Conservation (phyloP, 2,888 invertebrate genomes). For the Adelognathus sp. region DNA sequence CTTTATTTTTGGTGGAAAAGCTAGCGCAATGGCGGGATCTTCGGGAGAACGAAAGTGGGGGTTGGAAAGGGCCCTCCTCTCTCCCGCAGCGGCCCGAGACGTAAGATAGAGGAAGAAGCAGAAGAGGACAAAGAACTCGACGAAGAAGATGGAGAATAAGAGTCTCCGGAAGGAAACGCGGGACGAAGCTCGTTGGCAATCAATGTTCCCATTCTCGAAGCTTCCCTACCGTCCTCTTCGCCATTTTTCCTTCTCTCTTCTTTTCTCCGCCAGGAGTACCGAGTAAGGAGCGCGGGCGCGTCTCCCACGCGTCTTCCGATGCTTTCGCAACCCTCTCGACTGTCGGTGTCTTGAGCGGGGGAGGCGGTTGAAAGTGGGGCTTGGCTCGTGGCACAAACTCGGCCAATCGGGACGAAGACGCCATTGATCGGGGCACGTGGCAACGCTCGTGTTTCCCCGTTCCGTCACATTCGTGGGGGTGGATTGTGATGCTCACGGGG, state of each 20-base stretch:
- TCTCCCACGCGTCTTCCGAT: conserved; percentile 2
- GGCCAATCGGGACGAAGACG: conserved; percentile 79
- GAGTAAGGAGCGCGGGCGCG: neutral
- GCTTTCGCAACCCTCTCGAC: conserved; percentile 30
- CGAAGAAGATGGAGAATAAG: too few relatives aligned
- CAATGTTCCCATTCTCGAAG: conserved; percentile 77
- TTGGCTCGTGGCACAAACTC: conserved; percentile 72
- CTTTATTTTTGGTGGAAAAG: conserved; percentile 16
- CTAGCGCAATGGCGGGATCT: conserved; percentile 57
- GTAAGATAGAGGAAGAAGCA: conserved; percentile 50
- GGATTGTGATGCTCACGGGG: conserved; percentile 56
- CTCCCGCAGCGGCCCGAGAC: too few relatives aligned
- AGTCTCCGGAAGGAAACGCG: conserved; percentile 49
- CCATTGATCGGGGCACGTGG: conserved; percentile 81
- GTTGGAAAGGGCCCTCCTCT: neutral
- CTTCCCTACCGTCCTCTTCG: conserved; percentile 4
- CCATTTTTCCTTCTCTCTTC: conserved; percentile 15
- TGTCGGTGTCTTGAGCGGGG: conserved; percentile 58
- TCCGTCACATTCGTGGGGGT: conserved; percentile 63
- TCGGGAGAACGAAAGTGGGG: neutral
- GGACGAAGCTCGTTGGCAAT: conserved; percentile 77
- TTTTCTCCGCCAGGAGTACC: neutral
- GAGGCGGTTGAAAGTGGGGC: conserved; percentile 66
- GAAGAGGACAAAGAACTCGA: conserved; percentile 31
- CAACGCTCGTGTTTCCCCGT: conserved; percentile 69